phyloP scores from a whole-genome alignment of 2,797 vertebrate genomes.

The Diplodus sargus region DNA sequence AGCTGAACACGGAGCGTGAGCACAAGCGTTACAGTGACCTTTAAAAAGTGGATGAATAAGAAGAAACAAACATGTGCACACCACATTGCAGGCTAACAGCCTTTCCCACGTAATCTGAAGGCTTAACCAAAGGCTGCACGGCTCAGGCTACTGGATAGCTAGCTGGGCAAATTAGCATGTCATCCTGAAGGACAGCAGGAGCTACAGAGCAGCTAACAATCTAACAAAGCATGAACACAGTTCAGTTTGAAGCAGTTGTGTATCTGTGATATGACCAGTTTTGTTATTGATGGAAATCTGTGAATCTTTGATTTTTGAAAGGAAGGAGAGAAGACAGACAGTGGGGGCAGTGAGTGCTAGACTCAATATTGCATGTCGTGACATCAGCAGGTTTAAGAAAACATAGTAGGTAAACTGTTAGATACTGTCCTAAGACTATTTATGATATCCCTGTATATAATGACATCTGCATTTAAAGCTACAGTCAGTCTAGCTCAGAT shows the following conservation, averaged over 20 bases:
- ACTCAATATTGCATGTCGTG: background rate
- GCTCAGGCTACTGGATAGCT: slow-evolving; percentile 30
- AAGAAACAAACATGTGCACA: background rate
- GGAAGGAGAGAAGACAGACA: background rate
- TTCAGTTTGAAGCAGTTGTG: slow-evolving; percentile 76
- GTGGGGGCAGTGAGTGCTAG: no score
- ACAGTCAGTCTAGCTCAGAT: background rate
- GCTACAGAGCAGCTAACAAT: slow-evolving; percentile 52
- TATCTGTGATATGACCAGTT: slow-evolving; percentile 9
- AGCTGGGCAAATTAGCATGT: slow-evolving; percentile 51
- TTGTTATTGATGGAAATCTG: background rate
- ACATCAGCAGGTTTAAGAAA: slow-evolving; percentile 1
- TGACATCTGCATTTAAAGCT: background rate
- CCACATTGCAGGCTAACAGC: slow-evolving; percentile 26
- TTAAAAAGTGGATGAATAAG: background rate
- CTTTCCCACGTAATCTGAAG: background rate
- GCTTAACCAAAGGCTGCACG: slow-evolving; percentile 75
- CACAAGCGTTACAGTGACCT: background rate
- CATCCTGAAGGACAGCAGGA: slow-evolving; percentile 47
- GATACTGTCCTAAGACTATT: background rate
- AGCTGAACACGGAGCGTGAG: background rate
- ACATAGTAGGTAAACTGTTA: background rate
- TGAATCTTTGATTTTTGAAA: no score
- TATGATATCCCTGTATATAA: background rate
- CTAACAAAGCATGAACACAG: slow-evolving; percentile 52